Base-by-base conservation (phyloP, 1,140 invertebrate species). In the Ceratosolen fusciceps region DNA sequence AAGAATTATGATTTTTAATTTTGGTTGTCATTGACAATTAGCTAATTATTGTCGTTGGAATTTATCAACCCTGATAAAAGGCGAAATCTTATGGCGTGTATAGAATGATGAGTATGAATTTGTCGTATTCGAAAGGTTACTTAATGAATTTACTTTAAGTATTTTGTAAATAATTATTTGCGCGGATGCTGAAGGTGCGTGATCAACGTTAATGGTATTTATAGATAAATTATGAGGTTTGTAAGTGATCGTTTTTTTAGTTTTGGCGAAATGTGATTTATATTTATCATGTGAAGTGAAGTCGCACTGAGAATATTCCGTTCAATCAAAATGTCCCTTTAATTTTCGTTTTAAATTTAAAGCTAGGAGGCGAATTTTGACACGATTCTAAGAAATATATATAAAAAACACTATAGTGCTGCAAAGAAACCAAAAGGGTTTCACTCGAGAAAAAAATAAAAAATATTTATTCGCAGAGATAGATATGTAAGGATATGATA, bases 91-190 rank as follows among this genome's bases (percentile, higher is more conserved):
- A 74, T 52, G 24, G 29, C 24, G 54, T 21, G 58, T 74, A 65
- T 29, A 67, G 43, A 70, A 68, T 39, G 12, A 79, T 68, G n/a
- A 37, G 56, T 31, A 65, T 54, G 31, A 21, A 65, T 47, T 3
- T n/a, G n/a, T 47, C 43, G 16, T 19, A 65, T 58, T 75, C 54
- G 47, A 34, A 65, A 72, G 34, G 68, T 76, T 72, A 65, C 58
- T 80, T 76, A 65, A 29, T 52, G 24, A 71, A 72, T 65, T 47
- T 73, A 72, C 26, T 76, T 72, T 72, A 76, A 76, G 79, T 76
- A 80, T 71, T 80, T 77, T 80, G 79, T 80, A 80, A 76, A 80
- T 80, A 77, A 72, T 71, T 62, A 62, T 72, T 24, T 58, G 74
- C 71, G 73, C 37, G 5, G 24, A 39, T 73, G 74, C 77, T 65